These are phyloP conservation scores for Muntiacus reevesi DNA, from an alignment of 2,113 vertebrate genomes.

Conservation along the genomic window DNA sequence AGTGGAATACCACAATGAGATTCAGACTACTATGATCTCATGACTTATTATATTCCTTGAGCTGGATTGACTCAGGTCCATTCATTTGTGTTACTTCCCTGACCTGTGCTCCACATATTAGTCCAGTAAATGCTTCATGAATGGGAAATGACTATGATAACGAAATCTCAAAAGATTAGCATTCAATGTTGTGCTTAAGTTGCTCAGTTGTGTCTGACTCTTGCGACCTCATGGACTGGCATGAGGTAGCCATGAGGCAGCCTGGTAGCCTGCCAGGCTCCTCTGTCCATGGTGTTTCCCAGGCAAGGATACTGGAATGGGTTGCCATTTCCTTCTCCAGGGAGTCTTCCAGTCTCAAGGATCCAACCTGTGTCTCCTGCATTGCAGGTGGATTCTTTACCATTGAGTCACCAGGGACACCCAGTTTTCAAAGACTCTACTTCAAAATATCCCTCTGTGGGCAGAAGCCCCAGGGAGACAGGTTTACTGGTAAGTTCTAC, in stretches of 20 bases:
- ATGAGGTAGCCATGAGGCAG: background rate
- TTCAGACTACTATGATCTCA: background rate
- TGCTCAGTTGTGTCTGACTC: background rate
- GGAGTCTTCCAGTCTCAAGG: background rate
- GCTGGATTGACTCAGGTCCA: background rate
- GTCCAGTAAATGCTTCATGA: background rate
- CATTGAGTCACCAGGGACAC: background rate
- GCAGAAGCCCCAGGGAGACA: background rate
- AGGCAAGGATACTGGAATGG: background rate
- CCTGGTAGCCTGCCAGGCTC: background rate
- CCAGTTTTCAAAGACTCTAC: background rate
- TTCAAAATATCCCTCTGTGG: background rate
- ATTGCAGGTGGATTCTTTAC: background rate
- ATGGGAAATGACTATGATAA: background rate
- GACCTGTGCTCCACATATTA: background rate
- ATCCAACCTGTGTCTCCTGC: background rate
- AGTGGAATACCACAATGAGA: background rate
- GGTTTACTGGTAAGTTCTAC: background rate
- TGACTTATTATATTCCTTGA: background rate
- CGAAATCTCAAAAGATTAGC: background rate
- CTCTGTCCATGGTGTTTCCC: background rate
- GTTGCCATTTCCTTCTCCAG: background rate
- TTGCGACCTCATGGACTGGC: background rate
- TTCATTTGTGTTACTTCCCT: background rate
- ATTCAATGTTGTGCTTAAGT: background rate